Percentiles rank a stretch among this genome's conserved stretches.
These are phyloP conservation scores for Toxotes chatareus DNA, from an alignment of 2,113 vertebrate species.

Conservation along the genomic window DNA sequence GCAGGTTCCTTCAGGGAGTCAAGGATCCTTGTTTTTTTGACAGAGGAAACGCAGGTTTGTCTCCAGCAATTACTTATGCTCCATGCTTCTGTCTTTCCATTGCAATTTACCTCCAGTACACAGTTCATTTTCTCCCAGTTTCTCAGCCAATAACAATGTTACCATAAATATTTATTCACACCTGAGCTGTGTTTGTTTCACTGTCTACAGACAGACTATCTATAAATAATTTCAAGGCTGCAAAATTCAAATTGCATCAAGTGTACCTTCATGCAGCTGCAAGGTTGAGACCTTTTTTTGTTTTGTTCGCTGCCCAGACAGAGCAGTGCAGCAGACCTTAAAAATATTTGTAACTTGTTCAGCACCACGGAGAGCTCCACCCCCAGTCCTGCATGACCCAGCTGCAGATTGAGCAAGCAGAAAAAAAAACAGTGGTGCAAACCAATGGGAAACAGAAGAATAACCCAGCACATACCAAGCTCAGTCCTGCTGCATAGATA, in stretches of 20 bases:
- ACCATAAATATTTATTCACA: slow-evolving; percentile 49
- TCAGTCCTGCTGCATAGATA: background rate
- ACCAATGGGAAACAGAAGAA: background rate
- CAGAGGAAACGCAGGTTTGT: slow-evolving; percentile 59
- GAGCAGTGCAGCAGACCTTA: background rate
- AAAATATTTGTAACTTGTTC: slow-evolving; percentile 30
- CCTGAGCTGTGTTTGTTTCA: slow-evolving; percentile 25
- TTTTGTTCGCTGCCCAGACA: background rate
- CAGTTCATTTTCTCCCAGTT: background rate
- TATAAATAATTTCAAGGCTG: slow-evolving; percentile 46
- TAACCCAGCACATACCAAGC: background rate
- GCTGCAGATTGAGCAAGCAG: slow-evolving; percentile 22
- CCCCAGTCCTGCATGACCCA: background rate
- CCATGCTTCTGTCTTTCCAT: slow-evolving; percentile 37
- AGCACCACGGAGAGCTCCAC: slow-evolving; percentile 67
- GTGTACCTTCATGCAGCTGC: slow-evolving; percentile 10
- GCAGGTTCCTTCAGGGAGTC: slow-evolving; percentile 65
- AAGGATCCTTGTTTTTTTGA: slow-evolving; percentile 69
- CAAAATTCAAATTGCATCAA: slow-evolving; percentile 56
- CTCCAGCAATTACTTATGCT: slow-evolving; percentile 63
- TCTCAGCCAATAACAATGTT: slow-evolving; percentile 12
- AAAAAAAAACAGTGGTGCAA: background rate
- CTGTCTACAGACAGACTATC: slow-evolving; percentile 24
- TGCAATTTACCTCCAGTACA: slow-evolving; percentile 44
- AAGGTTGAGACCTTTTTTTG: slow-evolving; percentile 18